Evolutionary conservation across 2,113 vertebrate genomes (phyloP).

Genomic region (Psittacula cyanocephala): DNA sequence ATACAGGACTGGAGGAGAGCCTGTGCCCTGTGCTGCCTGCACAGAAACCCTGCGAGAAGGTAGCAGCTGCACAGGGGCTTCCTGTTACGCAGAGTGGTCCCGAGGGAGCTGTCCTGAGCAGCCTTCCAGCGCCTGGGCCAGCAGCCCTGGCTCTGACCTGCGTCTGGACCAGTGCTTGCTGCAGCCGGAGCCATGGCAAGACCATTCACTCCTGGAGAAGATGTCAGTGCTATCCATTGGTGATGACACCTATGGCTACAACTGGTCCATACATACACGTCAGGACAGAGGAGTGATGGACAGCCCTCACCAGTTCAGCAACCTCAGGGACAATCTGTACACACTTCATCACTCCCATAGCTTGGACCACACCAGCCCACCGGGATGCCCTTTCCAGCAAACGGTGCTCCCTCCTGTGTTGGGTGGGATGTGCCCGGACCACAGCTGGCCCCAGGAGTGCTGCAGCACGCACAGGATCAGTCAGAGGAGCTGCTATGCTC

Average conservation of each 20-base stretch:
- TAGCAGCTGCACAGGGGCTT: background rate
- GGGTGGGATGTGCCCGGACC: rapidly evolving
- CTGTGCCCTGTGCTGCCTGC: rapidly evolving
- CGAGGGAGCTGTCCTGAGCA: background rate
- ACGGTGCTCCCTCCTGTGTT: rapidly evolving
- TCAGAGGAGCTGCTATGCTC: rapidly evolving
- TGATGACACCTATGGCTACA: rapidly evolving
- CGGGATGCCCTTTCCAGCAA: background rate
- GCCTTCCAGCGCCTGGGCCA: background rate
- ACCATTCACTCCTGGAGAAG: background rate
- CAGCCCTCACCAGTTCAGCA: rapidly evolving
- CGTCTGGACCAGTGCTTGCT: background rate
- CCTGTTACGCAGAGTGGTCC: background rate
- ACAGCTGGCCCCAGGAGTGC: background rate
- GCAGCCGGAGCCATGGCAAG: background rate
- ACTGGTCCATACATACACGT: rapidly evolving
- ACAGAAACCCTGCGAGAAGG: background rate
- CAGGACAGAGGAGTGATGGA: background rate
- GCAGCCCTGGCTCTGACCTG: rapidly evolving
- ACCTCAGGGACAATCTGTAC: background rate
- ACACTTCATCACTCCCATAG: background rate
- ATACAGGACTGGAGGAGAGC: background rate
- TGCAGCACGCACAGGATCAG: rapidly evolving
- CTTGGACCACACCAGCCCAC: background rate
- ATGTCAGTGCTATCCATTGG: conserved; percentile 3